Percentiles rank a stretch among this genome's conserved stretches.
phyloP scores from a whole-genome alignment of 2,113 vertebrate species.

The Hucho hucho region DNA sequence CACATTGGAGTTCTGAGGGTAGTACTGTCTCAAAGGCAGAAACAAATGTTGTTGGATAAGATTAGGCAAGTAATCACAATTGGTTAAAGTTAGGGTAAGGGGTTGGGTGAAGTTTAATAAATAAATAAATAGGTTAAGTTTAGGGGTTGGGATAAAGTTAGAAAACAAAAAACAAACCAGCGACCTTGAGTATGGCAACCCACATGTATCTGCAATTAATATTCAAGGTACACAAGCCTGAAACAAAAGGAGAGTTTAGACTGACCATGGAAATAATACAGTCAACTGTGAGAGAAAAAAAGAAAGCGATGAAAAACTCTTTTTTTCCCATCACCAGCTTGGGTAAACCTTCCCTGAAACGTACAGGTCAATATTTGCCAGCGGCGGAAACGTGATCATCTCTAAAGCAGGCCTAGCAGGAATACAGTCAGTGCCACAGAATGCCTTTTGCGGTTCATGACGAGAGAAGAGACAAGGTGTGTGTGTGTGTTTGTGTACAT shows the following conservation, averaged over 20 bases:
- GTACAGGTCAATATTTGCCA: slow-evolving; percentile 21
- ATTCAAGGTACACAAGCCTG: not conserved
- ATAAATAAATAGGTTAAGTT: no score
- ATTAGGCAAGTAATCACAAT: no score
- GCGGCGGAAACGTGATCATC: not conserved
- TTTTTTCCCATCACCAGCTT: not conserved
- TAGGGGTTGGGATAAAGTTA: no score
- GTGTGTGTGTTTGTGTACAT: not conserved
- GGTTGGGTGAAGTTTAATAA: no score
- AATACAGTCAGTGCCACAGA: slow-evolving; percentile 5
- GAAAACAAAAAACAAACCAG: no score
- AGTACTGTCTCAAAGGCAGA: no score
- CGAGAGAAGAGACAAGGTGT: not conserved
- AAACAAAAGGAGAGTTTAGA: not conserved
- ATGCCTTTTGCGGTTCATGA: not conserved
- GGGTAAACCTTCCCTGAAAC: not conserved
- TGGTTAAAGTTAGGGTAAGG: no score
- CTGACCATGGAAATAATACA: not conserved
- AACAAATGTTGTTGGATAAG: no score
- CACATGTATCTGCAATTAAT: no score
- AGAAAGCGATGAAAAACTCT: not conserved
- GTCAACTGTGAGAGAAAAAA: not conserved
- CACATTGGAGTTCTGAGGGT: no score
- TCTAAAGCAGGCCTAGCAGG: slow-evolving; percentile 12
- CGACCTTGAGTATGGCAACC: no score